These are phyloP conservation scores for Sphaerodactylus townsendi DNA, from an alignment of 2,113 vertebrate species.

Conservation along the genomic window DNA sequence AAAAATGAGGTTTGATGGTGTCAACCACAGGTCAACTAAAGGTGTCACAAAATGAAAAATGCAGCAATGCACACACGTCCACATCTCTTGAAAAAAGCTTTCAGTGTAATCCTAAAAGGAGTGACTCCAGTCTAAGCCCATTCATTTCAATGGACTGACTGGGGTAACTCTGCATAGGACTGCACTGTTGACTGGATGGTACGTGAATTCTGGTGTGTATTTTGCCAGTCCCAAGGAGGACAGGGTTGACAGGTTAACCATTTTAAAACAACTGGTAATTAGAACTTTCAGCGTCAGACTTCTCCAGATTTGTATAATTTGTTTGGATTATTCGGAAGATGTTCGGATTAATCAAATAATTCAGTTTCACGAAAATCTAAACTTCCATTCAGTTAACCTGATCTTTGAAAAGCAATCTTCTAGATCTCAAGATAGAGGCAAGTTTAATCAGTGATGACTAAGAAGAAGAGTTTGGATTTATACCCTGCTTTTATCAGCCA, in stretches of 20 bases:
- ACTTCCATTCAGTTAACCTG: background rate
- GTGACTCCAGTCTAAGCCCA: too few relatives aligned
- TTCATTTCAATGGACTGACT: too few relatives aligned
- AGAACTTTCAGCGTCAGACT: too few relatives aligned
- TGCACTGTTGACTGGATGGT: too few relatives aligned
- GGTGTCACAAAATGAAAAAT: background rate
- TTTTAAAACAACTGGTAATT: background rate
- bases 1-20: background rate
- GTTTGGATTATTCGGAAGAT: background rate
- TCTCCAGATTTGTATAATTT: too few relatives aligned
- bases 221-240: background rate
- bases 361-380: background rate
- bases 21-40: background rate
- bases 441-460: background rate
- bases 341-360: background rate
- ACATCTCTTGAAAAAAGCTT: background rate
- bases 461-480: too few relatives aligned
- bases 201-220: background rate
- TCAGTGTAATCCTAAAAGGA: too few relatives aligned
- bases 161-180: too few relatives aligned
- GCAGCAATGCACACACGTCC: background rate
- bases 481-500: too few relatives aligned
- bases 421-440: background rate
- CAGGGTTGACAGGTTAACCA: background rate
- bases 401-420: background rate